Conservation (phyloP, 2,113 vertebrate species). For the Perca flavescens region DNA sequence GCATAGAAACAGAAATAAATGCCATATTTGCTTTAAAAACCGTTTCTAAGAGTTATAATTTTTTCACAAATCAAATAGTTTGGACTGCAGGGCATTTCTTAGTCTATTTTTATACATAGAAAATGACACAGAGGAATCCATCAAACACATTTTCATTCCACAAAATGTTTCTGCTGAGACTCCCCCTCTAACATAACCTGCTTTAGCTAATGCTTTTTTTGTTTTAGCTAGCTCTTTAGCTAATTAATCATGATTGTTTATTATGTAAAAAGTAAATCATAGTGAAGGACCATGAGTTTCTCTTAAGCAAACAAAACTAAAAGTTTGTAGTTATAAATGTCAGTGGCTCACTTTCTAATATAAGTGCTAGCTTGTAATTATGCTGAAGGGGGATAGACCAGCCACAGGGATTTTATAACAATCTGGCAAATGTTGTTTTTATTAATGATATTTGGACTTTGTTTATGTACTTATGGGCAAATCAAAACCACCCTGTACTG, state of each 20-base stretch:
- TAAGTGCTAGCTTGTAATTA: not conserved
- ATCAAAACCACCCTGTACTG: conserved; percentile 33
- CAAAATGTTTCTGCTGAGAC: too few species aligned
- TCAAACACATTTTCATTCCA: too few species aligned
- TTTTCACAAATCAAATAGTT: too few species aligned
- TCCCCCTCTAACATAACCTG: not conserved
- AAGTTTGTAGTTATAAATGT: not conserved
- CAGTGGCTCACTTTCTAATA: not conserved
- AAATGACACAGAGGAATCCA: too few species aligned
- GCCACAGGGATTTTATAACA: not conserved
- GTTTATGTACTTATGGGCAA: conserved; percentile 28
- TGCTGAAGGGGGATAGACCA: not conserved
- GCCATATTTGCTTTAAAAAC: too few species aligned
- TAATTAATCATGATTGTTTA: not conserved
- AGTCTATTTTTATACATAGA: too few species aligned
- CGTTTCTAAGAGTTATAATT: too few species aligned
- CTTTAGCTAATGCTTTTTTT: not conserved
- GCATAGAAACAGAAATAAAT: too few species aligned
- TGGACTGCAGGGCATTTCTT: too few species aligned
- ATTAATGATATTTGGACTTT: conserved; percentile 10
- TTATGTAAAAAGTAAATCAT: not conserved
- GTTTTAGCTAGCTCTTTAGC: not conserved
- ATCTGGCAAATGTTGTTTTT: conserved; percentile 2
- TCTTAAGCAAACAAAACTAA: not conserved
- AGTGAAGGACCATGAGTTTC: not conserved